Percentiles rank a stretch among this genome's conserved stretches.
Conservation (phyloP, 2,797 vertebrate species). For the Poecilia gillii region DNA sequence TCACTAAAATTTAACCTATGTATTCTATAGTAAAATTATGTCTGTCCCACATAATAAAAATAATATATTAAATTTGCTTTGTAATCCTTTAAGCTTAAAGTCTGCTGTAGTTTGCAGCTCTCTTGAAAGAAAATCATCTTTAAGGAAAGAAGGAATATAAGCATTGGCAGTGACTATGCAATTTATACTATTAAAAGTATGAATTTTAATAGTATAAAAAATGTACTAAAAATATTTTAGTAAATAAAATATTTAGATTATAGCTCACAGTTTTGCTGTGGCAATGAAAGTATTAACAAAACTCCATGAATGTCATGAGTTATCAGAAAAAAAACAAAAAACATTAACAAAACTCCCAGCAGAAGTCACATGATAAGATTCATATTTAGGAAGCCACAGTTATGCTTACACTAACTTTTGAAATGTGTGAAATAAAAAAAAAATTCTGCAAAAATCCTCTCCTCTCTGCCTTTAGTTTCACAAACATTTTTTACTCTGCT, state of each 20-base stretch:
- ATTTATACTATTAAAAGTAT: neutral
- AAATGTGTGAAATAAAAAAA: slow-evolving; percentile 24
- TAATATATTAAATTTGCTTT: slow-evolving; percentile 1
- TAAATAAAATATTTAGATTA: neutral
- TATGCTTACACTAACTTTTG: neutral
- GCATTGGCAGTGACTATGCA: neutral
- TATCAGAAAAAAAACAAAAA: neutral
- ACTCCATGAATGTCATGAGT: neutral
- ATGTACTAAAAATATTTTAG: neutral
- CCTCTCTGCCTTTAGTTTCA: neutral
- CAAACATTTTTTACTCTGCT: slow-evolving; percentile 23
- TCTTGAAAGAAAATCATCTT: neutral
- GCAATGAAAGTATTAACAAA: slow-evolving; percentile 4
- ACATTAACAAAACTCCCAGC: neutral
- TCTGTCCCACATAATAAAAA: neutral
- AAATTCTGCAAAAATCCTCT: slow-evolving; percentile 2
- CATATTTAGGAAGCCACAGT: neutral
- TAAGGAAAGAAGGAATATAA: neutral
- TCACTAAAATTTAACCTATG: neutral
- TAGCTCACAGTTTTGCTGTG: neutral
- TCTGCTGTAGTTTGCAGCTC: neutral
- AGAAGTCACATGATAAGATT: neutral
- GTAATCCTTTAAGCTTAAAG: neutral
- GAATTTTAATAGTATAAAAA: no score
- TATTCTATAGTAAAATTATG: neutral